These are phyloP conservation scores for Arenaria interpres DNA, from an alignment of 2,113 vertebrate species.

Conservation along the genomic window DNA sequence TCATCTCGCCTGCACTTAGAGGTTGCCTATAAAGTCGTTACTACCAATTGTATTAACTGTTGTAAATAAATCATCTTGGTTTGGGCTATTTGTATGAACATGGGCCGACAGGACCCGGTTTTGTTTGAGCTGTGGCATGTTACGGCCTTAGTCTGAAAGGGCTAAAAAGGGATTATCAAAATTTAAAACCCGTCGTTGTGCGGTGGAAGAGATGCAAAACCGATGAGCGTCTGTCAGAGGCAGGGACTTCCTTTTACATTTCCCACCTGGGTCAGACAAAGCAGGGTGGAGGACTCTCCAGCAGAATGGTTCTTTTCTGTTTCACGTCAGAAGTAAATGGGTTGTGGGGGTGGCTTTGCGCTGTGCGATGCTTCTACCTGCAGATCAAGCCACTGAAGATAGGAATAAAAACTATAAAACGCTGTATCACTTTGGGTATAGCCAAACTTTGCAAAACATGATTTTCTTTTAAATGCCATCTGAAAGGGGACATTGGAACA, in stretches of 20 bases:
- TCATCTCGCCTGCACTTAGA: slow-evolving; percentile 90
- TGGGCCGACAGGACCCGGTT: slow-evolving; percentile 58
- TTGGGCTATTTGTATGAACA: slow-evolving; percentile 72
- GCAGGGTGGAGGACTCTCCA: neutral
- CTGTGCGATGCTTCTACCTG: neutral
- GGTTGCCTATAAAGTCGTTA: slow-evolving; percentile 87
- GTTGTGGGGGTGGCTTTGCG: neutral
- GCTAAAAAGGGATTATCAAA: slow-evolving; percentile 64
- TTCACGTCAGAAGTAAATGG: neutral
- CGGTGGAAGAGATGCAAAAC: neutral
- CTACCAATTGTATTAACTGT: slow-evolving; percentile 83
- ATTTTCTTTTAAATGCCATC: neutral
- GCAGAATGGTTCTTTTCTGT: neutral
- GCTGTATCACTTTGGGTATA: neutral
- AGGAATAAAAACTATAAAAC: rapidly evolving
- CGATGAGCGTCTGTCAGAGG: neutral
- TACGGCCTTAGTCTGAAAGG: slow-evolving; percentile 15
- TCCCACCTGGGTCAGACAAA: neutral
- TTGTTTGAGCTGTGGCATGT: slow-evolving; percentile 55
- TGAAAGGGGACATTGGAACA: neutral
- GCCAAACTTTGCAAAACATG: neutral
- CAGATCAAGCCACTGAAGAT: rapidly evolving
- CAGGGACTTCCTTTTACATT: neutral
- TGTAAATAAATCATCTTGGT: slow-evolving; percentile 82
- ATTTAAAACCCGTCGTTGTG: slow-evolving; percentile 43